Conservation (phyloP, 2,797 vertebrate genomes). For the Sebastes iracundus region DNA sequence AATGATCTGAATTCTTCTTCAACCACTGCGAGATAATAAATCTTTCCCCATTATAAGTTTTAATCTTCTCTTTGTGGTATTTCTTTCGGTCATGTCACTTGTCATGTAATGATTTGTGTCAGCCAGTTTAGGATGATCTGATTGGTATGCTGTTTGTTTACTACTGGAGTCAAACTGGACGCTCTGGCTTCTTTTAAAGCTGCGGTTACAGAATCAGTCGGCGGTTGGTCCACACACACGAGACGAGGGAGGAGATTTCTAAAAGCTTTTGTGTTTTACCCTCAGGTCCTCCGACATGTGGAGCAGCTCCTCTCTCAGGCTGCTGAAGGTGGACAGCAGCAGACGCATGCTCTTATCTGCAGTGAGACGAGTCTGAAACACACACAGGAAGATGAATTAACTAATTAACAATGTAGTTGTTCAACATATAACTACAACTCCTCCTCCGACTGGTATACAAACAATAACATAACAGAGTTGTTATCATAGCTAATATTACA, state of each 20-base stretch:
- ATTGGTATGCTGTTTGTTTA: not conserved
- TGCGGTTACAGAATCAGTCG: not conserved
- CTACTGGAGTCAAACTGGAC: not conserved
- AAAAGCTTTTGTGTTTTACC: slow-evolving; percentile 64
- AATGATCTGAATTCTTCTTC: not conserved
- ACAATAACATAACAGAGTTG: no score
- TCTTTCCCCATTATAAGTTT: accelerated
- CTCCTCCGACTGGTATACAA: no score
- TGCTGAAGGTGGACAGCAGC: slow-evolving; percentile 93
- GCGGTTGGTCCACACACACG: no score
- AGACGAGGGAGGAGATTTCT: not conserved
- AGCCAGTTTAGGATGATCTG: accelerated
- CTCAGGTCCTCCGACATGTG: slow-evolving; percentile 92
- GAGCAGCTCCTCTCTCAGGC: slow-evolving; percentile 90
- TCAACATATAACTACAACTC: no score
- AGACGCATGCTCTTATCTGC: slow-evolving; percentile 93
- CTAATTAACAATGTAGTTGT: no score
- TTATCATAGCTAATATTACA: no score
- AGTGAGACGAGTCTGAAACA: slow-evolving; percentile 87
- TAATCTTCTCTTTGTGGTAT: not conserved
- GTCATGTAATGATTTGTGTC: not conserved
- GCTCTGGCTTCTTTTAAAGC: not conserved
- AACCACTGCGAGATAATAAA: accelerated
- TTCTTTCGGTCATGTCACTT: not conserved
- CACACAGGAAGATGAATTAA: not conserved